Conservation (phyloP, 1,140 invertebrate species). For the Cryptotermes secundus region DNA sequence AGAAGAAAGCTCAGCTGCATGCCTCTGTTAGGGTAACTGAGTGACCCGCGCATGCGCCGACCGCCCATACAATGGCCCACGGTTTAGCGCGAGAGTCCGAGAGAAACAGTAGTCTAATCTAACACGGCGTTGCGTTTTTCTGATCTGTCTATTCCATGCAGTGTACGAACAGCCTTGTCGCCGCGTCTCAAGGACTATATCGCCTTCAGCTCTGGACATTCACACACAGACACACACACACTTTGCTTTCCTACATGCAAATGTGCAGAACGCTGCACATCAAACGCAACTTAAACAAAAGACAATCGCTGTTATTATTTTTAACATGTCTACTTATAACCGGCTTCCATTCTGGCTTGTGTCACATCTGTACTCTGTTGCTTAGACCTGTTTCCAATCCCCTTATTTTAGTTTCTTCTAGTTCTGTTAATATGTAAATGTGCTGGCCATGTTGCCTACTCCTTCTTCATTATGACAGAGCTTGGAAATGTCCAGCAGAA, state of each 20-base stretch:
- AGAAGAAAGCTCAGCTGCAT: too few relatives aligned
- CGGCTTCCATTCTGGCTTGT: not conserved
- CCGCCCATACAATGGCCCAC: too few relatives aligned
- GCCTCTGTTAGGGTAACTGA: too few relatives aligned
- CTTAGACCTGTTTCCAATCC: not conserved
- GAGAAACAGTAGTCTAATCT: too few relatives aligned
- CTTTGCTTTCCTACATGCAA: not conserved
- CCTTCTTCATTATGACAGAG: not conserved
- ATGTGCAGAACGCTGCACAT: not conserved
- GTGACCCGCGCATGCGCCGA: too few relatives aligned
- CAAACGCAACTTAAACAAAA: not conserved
- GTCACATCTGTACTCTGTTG: not conserved
- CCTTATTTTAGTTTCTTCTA: not conserved
- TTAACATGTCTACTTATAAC: not conserved
- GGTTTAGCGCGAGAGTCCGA: too few relatives aligned
- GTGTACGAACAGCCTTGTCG: too few relatives aligned
- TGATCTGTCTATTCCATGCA: too few relatives aligned
- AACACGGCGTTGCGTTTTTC: too few relatives aligned
- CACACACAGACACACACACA: too few relatives aligned
- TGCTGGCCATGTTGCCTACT: not conserved
- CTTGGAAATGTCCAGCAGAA: not conserved
- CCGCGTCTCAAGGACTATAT: too few relatives aligned
- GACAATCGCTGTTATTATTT: not conserved
- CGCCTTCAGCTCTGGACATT: too few relatives aligned
- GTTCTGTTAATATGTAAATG: conserved; percentile 12